phyloP scores from a whole-genome alignment of 1,140 invertebrate species.

The Meloidogyne chitwoodi region DNA sequence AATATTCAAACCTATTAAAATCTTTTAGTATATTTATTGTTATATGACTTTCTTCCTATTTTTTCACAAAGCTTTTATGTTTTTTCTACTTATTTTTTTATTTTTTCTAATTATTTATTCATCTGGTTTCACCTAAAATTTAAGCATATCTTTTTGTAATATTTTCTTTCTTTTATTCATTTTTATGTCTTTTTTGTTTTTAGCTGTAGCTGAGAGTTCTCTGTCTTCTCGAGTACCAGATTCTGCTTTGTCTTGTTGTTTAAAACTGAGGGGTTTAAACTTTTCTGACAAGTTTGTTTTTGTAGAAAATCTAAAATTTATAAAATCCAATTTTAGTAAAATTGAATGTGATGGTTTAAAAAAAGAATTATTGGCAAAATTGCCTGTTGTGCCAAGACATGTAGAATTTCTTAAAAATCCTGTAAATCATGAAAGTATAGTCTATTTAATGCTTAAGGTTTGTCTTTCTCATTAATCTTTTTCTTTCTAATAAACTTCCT shows the following conservation, averaged over 20 bases:
- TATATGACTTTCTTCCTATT: too few species aligned
- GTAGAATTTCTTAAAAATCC: conserved; percentile 22
- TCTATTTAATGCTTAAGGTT: conserved; percentile 37
- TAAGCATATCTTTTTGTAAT: too few species aligned
- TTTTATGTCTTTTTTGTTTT: background rate
- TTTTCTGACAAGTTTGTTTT: conserved; percentile 32
- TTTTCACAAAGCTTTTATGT: too few species aligned
- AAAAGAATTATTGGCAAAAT: conserved; percentile 30
- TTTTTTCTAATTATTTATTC: too few species aligned
- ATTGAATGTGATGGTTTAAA: conserved; percentile 20
- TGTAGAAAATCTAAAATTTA: background rate
- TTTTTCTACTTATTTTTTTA: too few species aligned
- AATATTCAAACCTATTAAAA: too few species aligned
- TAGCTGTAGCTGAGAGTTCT: conserved; percentile 30
- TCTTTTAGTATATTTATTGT: too few species aligned
- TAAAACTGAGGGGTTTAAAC: conserved; percentile 37
- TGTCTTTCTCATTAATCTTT: background rate
- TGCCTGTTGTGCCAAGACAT: conserved; percentile 40
- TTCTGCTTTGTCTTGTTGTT: conserved; percentile 32
- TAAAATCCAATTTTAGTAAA: conserved; percentile 28
- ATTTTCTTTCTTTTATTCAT: background rate
- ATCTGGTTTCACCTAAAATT: too few species aligned
- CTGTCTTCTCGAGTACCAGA: conserved; percentile 16
- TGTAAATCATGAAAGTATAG: conserved; percentile 12
- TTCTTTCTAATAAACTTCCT: too few species aligned